These are phyloP conservation scores for Phrynosoma blainvillii DNA, from an alignment of 2,113 vertebrate genomes.

Conservation along the genomic window DNA sequence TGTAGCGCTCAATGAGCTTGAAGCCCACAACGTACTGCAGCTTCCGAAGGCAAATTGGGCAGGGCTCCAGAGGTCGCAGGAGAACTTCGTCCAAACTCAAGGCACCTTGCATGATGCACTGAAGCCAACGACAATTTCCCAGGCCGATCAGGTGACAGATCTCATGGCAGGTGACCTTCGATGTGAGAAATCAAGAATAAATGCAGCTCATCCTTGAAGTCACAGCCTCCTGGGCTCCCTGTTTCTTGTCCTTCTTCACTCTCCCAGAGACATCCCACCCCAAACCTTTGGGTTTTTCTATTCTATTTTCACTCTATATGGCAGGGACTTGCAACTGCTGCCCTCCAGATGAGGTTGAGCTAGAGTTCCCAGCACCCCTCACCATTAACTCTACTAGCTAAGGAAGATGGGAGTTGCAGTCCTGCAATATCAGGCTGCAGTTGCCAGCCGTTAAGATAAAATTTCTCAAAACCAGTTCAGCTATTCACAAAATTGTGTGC, in stretches of 20 bases:
- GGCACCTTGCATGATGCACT: conserved; percentile 78
- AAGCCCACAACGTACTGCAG: conserved; percentile 78
- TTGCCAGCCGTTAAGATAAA: too few species aligned
- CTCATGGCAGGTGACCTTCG: conserved; percentile 73
- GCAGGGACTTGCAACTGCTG: too few species aligned
- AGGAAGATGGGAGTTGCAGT: too few species aligned
- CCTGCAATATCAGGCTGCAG: too few species aligned
- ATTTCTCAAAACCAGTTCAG: not conserved
- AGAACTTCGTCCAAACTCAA: conserved; percentile 75
- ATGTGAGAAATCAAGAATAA: not conserved
- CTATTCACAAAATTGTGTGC: not conserved
- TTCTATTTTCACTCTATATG: too few species aligned
- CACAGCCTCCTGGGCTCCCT: not conserved
- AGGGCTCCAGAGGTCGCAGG: conserved; percentile 74
- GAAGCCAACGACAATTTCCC: conserved; percentile 79
- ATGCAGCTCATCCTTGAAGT: not conserved
- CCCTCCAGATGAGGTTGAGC: too few species aligned
- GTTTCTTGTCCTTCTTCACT: fast-evolving
- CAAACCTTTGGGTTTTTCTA: not conserved
- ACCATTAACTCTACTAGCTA: too few species aligned
- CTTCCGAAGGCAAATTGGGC: conserved; percentile 79
- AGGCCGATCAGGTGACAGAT: conserved; percentile 79
- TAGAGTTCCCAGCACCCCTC: too few species aligned
- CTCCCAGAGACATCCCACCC: not conserved
- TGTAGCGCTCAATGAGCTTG: conserved; percentile 77